phyloP scores from a whole-genome alignment of 2,797 vertebrate genomes.

The Betta splendens region DNA sequence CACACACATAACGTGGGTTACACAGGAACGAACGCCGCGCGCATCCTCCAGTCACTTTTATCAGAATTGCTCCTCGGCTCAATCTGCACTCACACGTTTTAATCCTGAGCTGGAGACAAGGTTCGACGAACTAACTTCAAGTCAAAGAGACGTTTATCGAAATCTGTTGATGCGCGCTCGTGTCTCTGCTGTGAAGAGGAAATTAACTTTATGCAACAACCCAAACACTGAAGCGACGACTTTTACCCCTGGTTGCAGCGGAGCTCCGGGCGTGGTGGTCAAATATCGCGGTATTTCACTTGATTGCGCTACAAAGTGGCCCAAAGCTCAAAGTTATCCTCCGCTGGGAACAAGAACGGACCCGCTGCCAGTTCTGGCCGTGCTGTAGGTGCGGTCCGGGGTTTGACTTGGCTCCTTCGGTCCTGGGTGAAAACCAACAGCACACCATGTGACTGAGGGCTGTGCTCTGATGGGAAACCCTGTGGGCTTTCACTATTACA shows the following conservation, averaged over 20 bases:
- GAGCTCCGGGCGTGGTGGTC: constrained; percentile 84
- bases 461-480: constrained; percentile 70
- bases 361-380: not conserved
- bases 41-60: not conserved
- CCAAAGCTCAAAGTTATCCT: not conserved
- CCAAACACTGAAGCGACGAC: constrained; percentile 26
- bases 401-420: constrained; percentile 22
- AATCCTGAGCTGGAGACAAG: constrained; percentile 6
- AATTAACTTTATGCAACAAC: constrained; percentile 55
- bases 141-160: not conserved
- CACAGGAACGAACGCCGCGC: not conserved
- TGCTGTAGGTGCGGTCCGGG: not conserved
- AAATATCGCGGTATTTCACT: constrained; percentile 86
- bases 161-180: constrained; percentile 22
- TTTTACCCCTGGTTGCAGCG: constrained; percentile 39
- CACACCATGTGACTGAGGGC: constrained; percentile 76
- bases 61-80: not conserved
- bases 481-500: constrained; percentile 66
- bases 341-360: not conserved
- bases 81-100: not conserved
- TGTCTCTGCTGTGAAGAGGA: constrained; percentile 33
- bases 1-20: constrained; percentile 31
- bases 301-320: constrained; percentile 36
- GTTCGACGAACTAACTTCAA: constrained; percentile 25
- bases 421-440: constrained; percentile 13